phyloP scores from a whole-genome alignment of 2,888 invertebrate genomes.

The Cyclophora albipunctata region DNA sequence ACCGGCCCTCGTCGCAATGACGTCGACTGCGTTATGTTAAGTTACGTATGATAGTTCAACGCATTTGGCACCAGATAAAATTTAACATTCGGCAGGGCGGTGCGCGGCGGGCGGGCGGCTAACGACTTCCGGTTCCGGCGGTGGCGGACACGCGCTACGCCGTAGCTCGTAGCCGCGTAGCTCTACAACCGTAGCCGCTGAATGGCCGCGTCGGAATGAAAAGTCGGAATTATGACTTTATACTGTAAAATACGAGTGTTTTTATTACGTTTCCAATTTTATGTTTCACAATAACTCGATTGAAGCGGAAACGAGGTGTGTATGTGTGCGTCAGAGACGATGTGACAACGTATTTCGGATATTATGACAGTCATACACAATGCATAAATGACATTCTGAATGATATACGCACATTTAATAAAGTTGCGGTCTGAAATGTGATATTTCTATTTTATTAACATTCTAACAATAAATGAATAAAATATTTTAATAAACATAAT shows the following conservation, averaged over 20 bases:
- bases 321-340: background rate
- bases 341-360: constrained; percentile 1
- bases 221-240: constrained; percentile 32
- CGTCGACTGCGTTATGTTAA: constrained; percentile 1
- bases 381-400: background rate
- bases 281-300: constrained; percentile 19
- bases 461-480: background rate
- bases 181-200: constrained; percentile 13
- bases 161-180: constrained; percentile 28
- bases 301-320: constrained; percentile 6
- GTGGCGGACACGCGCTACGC: constrained; percentile 27
- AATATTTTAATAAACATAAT: no score
- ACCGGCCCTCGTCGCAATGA: constrained; percentile 1
- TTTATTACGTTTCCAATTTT: constrained; percentile 32
- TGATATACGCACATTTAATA: no score
- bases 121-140: constrained; percentile 62
- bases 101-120: constrained; percentile 28
- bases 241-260: constrained; percentile 36
- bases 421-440: no score
- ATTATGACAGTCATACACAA: background rate
- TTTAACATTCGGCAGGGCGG: constrained; percentile 25
- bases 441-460: background rate
- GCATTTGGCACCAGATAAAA: constrained; percentile 26
- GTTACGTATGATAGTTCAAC: constrained; percentile 5
- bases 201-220: constrained; percentile 24